phyloP scores from a whole-genome alignment of 30 jellyfish, hydroid and myxozoan species.

The Aurelia coerulea region DNA sequence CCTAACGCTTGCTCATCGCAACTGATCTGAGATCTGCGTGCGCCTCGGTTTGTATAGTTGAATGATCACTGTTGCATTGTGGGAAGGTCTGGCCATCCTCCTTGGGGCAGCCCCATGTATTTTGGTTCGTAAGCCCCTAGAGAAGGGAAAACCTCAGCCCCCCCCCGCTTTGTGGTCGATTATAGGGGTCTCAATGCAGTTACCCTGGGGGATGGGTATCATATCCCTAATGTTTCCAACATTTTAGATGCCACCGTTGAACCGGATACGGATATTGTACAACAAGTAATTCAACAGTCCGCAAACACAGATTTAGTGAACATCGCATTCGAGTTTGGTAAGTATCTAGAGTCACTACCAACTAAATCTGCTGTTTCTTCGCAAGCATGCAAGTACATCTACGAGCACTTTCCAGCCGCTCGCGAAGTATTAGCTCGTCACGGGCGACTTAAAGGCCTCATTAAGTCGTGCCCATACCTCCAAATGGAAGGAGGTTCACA shows the following conservation, averaged over 20 bases:
- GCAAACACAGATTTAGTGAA: neutral
- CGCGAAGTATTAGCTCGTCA: neutral
- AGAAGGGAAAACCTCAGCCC: constrained; percentile 42
- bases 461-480: constrained; percentile 14
- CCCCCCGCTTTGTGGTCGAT: constrained; percentile 57
- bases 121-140: constrained; percentile 42
- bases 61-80: too few relatives aligned
- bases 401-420: neutral
- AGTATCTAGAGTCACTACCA: neutral
- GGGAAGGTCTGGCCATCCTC: too few relatives aligned
- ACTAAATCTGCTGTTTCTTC: neutral
- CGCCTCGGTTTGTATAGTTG: too few relatives aligned
- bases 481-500: too few relatives aligned
- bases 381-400: neutral
- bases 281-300: too few relatives aligned
- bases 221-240: constrained; percentile 22
- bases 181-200: constrained; percentile 43
- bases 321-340: neutral
- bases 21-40: too few relatives aligned
- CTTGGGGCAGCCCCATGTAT: constrained; percentile 53
- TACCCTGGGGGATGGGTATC: constrained; percentile 38
- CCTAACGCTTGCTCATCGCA: too few relatives aligned
- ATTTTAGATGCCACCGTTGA: neutral
- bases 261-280: too few relatives aligned
- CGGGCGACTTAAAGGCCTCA: neutral